Percentiles rank a stretch among this genome's conserved stretches.
phyloP scores from a whole-genome alignment of 2,888 invertebrate genomes.

The Mythimna loreyi region DNA sequence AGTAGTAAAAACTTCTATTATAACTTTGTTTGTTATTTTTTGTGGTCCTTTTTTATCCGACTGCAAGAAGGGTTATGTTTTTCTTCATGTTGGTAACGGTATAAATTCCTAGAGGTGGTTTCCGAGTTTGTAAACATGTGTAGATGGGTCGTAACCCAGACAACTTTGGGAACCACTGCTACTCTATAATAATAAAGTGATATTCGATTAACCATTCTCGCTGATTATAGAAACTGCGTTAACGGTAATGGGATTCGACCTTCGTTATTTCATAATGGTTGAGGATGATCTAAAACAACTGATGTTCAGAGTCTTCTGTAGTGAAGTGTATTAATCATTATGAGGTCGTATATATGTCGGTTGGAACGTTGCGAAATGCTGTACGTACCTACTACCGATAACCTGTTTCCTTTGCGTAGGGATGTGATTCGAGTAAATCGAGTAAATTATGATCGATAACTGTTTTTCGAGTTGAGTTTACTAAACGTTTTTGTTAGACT shows the following conservation, averaged over 20 bases:
- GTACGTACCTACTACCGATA: background rate
- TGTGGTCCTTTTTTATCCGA: too few species aligned
- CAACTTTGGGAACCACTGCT: too few species aligned
- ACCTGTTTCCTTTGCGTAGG: slow-evolving; percentile 40
- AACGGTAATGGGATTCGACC: slow-evolving; percentile 41
- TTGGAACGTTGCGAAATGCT: slow-evolving; percentile 49
- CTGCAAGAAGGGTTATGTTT: too few species aligned
- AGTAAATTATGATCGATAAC: slow-evolving; percentile 16
- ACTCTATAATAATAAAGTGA: slow-evolving; percentile 52
- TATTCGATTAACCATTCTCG: slow-evolving; percentile 24
- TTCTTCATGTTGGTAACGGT: too few species aligned
- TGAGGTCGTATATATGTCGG: slow-evolving; percentile 43
- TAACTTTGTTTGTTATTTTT: too few species aligned
- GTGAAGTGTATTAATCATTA: slow-evolving; percentile 55
- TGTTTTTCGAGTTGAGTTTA: slow-evolving; percentile 7
- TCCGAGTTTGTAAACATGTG: too few species aligned
- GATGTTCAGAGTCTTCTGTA: slow-evolving; percentile 31
- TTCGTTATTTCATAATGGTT: slow-evolving; percentile 41
- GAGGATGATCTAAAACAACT: slow-evolving; percentile 21
- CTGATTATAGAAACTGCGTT: slow-evolving; percentile 37
- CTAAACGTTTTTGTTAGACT: slow-evolving; percentile 17
- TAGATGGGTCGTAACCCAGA: too few species aligned
- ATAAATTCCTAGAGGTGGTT: too few species aligned
- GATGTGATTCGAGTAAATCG: slow-evolving; percentile 28
- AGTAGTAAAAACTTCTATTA: too few species aligned